Evolutionary conservation across 64 coral and sea anemone species (phyloP).

Genomic region (Acropora tenuis): DNA sequence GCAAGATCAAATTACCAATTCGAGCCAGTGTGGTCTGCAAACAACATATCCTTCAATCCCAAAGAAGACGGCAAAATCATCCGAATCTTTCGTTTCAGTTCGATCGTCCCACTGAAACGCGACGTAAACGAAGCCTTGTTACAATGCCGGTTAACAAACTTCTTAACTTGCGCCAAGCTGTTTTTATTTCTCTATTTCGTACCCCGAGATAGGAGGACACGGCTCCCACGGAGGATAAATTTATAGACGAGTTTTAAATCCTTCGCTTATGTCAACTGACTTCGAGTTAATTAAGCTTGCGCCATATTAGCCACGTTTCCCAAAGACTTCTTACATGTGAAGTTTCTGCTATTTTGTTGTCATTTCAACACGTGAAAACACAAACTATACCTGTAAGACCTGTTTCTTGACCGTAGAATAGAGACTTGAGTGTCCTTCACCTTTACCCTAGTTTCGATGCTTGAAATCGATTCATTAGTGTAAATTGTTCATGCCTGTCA

Average conservation of each 20-base stretch:
- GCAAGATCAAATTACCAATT: background rate
- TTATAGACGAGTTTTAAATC: too few relatives aligned
- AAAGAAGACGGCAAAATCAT: too few relatives aligned
- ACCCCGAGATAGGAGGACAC: too few relatives aligned
- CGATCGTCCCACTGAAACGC: background rate
- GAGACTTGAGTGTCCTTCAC: background rate
- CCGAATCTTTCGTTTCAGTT: background rate
- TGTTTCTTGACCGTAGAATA: background rate
- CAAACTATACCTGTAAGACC: background rate
- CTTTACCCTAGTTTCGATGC: too few relatives aligned
- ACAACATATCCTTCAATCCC: background rate
- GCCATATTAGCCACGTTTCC: too few relatives aligned
- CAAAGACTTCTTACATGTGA: background rate
- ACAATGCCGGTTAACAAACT: too few relatives aligned
- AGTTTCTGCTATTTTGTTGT: background rate
- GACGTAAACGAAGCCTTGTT: too few relatives aligned
- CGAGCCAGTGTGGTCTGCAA: background rate
- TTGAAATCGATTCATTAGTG: background rate
- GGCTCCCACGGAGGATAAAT: too few relatives aligned
- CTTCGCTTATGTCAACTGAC: too few relatives aligned
- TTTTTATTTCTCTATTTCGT: too few relatives aligned
- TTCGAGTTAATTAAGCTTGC: too few relatives aligned
- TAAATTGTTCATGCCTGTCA: background rate
- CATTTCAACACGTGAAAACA: background rate
- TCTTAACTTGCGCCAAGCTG: too few relatives aligned